Percentiles rank a stretch among this genome's conserved stretches.
Conservation (phyloP, 2,888 invertebrate species). For the Nymphalis c-album region DNA sequence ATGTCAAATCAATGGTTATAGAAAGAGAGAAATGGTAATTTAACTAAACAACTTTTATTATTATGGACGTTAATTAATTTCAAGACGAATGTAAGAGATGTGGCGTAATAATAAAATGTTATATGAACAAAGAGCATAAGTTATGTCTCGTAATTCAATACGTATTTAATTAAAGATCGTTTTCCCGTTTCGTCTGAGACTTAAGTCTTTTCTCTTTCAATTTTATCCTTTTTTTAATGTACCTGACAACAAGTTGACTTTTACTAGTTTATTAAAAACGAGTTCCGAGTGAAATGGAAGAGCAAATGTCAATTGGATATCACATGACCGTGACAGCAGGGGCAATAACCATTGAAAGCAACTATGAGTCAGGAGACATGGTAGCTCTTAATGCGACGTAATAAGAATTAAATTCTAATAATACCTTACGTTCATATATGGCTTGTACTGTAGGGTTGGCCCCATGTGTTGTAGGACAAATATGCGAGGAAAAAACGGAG, state of each 20-base stretch:
- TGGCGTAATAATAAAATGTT: too few species aligned
- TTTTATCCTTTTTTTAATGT: slow-evolving; percentile 1
- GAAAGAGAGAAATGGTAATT: too few species aligned
- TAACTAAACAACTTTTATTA: too few species aligned
- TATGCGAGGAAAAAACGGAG: not conserved
- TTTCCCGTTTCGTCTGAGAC: too few species aligned
- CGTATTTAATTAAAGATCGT: too few species aligned
- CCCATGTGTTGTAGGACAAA: not conserved
- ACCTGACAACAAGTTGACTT: slow-evolving; percentile 12
- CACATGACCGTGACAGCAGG: slow-evolving; percentile 34
- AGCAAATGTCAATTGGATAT: slow-evolving; percentile 39
- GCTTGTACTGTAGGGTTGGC: not conserved
- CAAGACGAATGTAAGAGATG: too few species aligned
- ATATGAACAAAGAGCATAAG: too few species aligned
- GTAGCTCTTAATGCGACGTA: slow-evolving; percentile 14
- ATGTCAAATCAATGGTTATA: too few species aligned
- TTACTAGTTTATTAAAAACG: slow-evolving; percentile 25
- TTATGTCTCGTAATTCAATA: too few species aligned
- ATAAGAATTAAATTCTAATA: slow-evolving; percentile 20
- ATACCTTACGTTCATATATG: not conserved
- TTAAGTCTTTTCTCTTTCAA: slow-evolving; percentile 15
- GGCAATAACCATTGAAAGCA: slow-evolving; percentile 34
- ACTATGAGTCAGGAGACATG: not conserved
- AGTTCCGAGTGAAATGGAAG: slow-evolving; percentile 34
- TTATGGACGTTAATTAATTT: too few species aligned